A percentile compares a stretch with the other conserved stretches of the same genome.
These are phyloP conservation scores for Toxonevra muliebris DNA, from an alignment of 2,888 invertebrate species.

Conservation along the genomic window DNA sequence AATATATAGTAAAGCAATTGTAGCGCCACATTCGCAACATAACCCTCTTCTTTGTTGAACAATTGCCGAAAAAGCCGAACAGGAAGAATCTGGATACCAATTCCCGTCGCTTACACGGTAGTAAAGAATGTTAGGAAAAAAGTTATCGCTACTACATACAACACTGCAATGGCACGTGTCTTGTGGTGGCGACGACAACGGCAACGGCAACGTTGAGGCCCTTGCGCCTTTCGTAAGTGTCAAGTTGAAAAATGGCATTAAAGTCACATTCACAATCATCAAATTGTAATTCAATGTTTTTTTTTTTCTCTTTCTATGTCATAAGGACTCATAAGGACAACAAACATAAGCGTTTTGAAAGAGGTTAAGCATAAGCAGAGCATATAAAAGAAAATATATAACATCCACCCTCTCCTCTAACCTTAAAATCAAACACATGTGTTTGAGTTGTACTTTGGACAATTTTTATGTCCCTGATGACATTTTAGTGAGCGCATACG, in stretches of 20 bases:
- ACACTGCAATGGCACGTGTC: neutral
- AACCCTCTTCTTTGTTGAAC: neutral
- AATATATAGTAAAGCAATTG: neutral
- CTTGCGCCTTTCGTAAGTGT: slow-evolving; percentile 34
- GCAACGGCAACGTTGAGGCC: neutral
- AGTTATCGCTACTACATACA: neutral
- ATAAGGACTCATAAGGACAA: slow-evolving; percentile 26
- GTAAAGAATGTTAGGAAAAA: too few relatives aligned
- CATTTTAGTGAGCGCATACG: slow-evolving; percentile 52
- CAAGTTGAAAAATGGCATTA: slow-evolving; percentile 58
- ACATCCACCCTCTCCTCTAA: slow-evolving; percentile 24
- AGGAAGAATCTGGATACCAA: too few relatives aligned
- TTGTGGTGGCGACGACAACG: neutral
- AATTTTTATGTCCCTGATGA: slow-evolving; percentile 52
- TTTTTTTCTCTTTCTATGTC: neutral
- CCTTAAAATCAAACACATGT: slow-evolving; percentile 41
- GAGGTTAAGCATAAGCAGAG: neutral
- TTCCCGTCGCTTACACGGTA: too few relatives aligned
- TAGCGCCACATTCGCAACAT: slow-evolving; percentile 7
- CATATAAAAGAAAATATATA: too few relatives aligned
- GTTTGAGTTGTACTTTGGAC: slow-evolving; percentile 30
- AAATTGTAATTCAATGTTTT: slow-evolving; percentile 46
- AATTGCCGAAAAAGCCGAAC: too few relatives aligned
- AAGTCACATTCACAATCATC: slow-evolving; percentile 63
- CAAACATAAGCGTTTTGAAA: slow-evolving; percentile 21